Conservation (phyloP, 2,888 invertebrate genomes). For the Trachelus troglodyta region DNA sequence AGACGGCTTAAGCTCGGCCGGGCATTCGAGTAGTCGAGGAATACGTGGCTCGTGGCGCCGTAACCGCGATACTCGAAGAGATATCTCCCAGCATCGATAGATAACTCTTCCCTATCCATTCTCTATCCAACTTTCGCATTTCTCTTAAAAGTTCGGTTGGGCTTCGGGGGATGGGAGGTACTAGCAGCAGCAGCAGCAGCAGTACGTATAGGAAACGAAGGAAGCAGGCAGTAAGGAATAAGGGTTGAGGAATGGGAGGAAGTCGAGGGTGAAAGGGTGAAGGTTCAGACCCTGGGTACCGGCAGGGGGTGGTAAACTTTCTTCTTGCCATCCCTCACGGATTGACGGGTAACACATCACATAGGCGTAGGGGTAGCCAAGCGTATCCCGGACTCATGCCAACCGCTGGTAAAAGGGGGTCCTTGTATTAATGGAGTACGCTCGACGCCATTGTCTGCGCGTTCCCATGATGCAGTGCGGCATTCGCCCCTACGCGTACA, state of each 20-base stretch:
- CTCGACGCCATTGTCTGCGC: conserved; percentile 40
- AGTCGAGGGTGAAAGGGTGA: conserved; percentile 25
- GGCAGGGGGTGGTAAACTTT: conserved; percentile 47
- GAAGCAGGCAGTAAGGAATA: neutral
- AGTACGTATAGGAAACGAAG: neutral
- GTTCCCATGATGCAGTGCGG: conserved; percentile 35
- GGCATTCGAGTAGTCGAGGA: conserved; percentile 20
- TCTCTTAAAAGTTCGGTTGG: conserved; percentile 60
- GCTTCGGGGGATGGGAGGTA: conserved; percentile 14
- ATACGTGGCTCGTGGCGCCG: conserved; percentile 16
- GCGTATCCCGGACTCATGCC: neutral
- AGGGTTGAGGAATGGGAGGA: conserved; percentile 18
- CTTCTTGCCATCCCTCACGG: conserved; percentile 55
- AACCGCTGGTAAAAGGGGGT: conserved; percentile 4
- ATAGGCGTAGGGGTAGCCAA: conserved; percentile 39
- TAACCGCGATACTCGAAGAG: conserved; percentile 29
- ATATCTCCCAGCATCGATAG: conserved; percentile 50
- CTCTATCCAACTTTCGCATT: conserved; percentile 64
- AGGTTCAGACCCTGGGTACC: neutral
- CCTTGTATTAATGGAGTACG: conserved; percentile 38
- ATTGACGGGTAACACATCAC: conserved; percentile 62
- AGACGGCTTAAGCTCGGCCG: conserved; percentile 18
- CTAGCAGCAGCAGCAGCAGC: conserved; percentile 38
- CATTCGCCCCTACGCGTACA: conserved; percentile 32
- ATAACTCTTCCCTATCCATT: conserved; percentile 62